A percentile compares a stretch with the other conserved stretches of the same genome.
phyloP scores from a whole-genome alignment of 30 jellyfish, hydroid and myxozoan species.

The Pelagia noctiluca region DNA sequence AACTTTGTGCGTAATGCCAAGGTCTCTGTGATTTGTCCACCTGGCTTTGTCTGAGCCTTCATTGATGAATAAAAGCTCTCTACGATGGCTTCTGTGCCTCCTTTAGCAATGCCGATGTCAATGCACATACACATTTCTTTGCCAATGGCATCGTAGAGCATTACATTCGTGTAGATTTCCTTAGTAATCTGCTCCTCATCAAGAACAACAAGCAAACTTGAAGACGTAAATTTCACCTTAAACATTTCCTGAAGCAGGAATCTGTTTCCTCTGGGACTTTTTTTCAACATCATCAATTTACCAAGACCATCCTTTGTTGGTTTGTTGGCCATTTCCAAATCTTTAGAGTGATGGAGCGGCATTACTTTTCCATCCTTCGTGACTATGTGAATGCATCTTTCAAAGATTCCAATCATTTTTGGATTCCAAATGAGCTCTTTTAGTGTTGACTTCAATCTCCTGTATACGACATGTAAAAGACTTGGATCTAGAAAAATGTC shows the following conservation, averaged over 20 bases:
- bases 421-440: background rate
- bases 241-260: background rate
- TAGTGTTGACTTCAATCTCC: too few relatives aligned
- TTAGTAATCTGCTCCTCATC: background rate
- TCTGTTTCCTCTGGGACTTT: background rate
- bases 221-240: background rate
- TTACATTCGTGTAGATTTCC: background rate
- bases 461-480: too few relatives aligned
- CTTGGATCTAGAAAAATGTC: too few relatives aligned
- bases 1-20: conserved; percentile 30
- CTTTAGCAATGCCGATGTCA: conserved; percentile 26
- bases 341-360: background rate
- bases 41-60: conserved; percentile 32
- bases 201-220: background rate
- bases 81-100: conserved; percentile 14
- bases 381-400: background rate
- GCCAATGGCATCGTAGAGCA: conserved; percentile 12
- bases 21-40: conserved; percentile 17
- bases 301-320: background rate
- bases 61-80: conserved; percentile 43
- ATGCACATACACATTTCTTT: conserved; percentile 34
- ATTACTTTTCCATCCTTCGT: background rate
- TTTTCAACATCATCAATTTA: background rate
- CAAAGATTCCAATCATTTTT: background rate
- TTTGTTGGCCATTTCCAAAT: background rate